Conservation (phyloP, 2,888 invertebrate species). For the Lithosia quadra region DNA sequence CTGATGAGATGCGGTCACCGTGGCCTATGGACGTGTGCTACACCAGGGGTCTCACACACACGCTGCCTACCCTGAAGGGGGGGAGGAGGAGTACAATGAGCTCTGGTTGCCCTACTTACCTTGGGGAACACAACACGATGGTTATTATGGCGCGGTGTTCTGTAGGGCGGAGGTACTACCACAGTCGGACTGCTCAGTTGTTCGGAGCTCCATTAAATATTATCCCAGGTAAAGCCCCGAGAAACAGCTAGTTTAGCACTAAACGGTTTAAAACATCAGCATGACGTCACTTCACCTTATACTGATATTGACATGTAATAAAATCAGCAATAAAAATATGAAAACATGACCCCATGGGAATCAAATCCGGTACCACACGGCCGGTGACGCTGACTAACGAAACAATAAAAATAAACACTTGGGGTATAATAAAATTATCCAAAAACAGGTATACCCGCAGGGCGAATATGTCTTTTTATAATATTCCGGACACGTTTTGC, state of each 20-base stretch:
- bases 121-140: too few relatives aligned
- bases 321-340: background rate
- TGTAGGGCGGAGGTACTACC: too few relatives aligned
- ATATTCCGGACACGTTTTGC: constrained; percentile 21
- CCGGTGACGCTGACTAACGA: background rate
- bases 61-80: too few relatives aligned
- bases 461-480: constrained; percentile 13
- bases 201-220: too few relatives aligned
- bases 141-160: too few relatives aligned
- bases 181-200: too few relatives aligned
- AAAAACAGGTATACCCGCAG: constrained; percentile 7
- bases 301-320: background rate
- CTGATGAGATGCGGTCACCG: too few relatives aligned
- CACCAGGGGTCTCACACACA: too few relatives aligned
- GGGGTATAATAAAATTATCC: constrained; percentile 8
- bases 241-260: background rate
- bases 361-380: background rate
- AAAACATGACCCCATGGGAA: background rate
- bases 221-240: too few relatives aligned
- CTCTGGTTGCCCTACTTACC: too few relatives aligned
- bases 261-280: background rate
- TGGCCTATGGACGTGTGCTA: too few relatives aligned
- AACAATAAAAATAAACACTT: constrained; percentile 1
- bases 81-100: too few relatives aligned
- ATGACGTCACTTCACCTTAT: background rate